Evolutionary conservation across 2,888 invertebrate species (phyloP), one percentile per base, ranked within the genome.

Genomic region (Cephus pulcher): DNA sequence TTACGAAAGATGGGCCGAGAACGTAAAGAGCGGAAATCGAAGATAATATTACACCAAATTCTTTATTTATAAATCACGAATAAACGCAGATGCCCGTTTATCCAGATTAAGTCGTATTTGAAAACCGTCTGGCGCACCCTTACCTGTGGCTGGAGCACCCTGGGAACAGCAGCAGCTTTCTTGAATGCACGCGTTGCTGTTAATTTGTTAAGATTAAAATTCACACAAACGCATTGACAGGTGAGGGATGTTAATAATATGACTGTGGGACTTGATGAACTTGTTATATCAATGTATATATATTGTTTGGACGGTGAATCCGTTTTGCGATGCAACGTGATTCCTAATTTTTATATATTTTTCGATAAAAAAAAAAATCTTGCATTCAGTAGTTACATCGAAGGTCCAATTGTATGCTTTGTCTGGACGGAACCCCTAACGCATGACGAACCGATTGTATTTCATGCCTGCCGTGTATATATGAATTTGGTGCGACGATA

Each of bases 161-260:
- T 56, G 71, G 12, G 71, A 71, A 32, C 71, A 9, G 33, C 71
- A 15, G 71, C 33, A 71, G 71, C 71, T 32, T 71, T 32, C 71
- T 71, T 71, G 32, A 75, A 80, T 78, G 83, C 78, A 82, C 79
- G 70, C 78, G 85, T 81, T 89, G 86, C 88, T 85, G 87, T 89
- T 89, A 88, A 86, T 87, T 78, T 79, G 80, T 88, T 85, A 87
- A 35, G 69, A 77, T 76, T 75, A 79, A 69, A 84, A 82, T 73
- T 76, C 79, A 80, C 81, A 83, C 82, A 80, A 81, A 71, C 71
- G 71, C 71, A 71, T 71, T 32, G 33, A 71, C 32, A 32, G 71
- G 32, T 71, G 71, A 33, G 32, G 71, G 12, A 11, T 56, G 56
- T 56, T 56, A 56, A 23, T 56, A 23, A 23, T 23, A 56, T 56